phyloP scores from a whole-genome alignment of 2,113 vertebrate species.

The Mus pahari region DNA sequence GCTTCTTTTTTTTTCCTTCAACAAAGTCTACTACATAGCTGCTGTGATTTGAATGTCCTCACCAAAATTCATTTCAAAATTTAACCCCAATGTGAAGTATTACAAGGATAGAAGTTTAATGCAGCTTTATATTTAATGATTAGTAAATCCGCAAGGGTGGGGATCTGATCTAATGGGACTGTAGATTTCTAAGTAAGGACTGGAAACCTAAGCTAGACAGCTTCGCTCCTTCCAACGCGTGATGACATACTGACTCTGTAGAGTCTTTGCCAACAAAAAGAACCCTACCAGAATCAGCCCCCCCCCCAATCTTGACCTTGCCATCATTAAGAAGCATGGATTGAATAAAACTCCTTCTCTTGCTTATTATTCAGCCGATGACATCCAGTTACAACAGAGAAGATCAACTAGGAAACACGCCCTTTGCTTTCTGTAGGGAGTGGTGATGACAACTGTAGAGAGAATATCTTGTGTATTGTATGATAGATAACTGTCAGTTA shows the following conservation, averaged over 20 bases:
- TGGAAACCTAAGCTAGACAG: neutral
- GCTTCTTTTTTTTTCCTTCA: neutral
- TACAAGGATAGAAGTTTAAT: neutral
- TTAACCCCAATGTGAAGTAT: neutral
- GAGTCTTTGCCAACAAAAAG: neutral
- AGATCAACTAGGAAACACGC: neutral
- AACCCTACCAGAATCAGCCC: neutral
- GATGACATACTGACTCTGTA: neutral
- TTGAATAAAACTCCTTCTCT: neutral
- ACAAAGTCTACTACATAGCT: neutral
- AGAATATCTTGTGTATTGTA: too few species aligned
- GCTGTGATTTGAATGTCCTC: neutral
- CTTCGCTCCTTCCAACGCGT: neutral
- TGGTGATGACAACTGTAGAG: neutral
- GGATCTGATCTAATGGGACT: neutral
- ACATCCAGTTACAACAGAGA: neutral
- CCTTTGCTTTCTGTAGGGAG: neutral
- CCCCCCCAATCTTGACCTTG: neutral
- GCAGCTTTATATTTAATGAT: neutral
- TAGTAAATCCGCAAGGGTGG: neutral
- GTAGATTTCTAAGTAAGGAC: neutral
- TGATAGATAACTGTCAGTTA: too few species aligned
- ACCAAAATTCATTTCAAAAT: neutral
- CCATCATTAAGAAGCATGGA: neutral
- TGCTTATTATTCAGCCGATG: neutral